Evolutionary conservation across 2,888 invertebrate genomes (phyloP), one percentile per base, ranked within the genome.

Genomic region (Neuroscelio doddi): DNA sequence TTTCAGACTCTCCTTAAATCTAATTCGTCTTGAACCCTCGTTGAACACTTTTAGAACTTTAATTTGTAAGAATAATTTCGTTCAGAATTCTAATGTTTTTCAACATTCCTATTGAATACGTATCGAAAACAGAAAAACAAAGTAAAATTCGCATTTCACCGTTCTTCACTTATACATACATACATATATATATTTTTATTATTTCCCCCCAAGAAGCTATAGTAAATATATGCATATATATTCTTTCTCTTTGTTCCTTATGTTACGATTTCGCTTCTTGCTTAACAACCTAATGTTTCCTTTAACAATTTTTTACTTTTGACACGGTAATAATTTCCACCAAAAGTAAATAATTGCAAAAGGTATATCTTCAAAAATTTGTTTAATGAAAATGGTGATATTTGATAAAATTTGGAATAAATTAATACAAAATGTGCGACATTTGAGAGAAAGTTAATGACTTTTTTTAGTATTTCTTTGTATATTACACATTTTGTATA

Each of bases 21-120:
- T 68, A 64, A 42, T 68, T 44, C 32, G 55, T 64, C 64, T 47
- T 32, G 24, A 41, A 41, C 12, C 24, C 12, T 17, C 24, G 9
- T 67, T 58, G 46, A 51, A 49, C 46, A 69, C 63, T 38, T 36
- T 52, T 56, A 41, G 38, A 12, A 15, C 64, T 21, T 21, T 2
- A 21, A 30, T 32, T 56, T 73, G 68, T 61, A 74, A 75, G 76
- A 75, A 75, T 69, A 75, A 67, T 68, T 64, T 65, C 56, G 46
- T n/a, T 49, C 55, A 21, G 64, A 63, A 68, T 64, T 32, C 50
- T 62, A 62, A 51, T 62, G 50, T 17, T 9, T 47, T 29, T 56
- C 30, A 64, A 65, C 29, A 38, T 12, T 41, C 27, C 34, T 46
- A 58, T 64, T 41, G 53, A 68, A 21, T 21, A 21, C 21, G 5